These are phyloP conservation scores for Trichacis sp. DNA, from an alignment of 2,888 invertebrate genomes.

Conservation along the genomic window DNA sequence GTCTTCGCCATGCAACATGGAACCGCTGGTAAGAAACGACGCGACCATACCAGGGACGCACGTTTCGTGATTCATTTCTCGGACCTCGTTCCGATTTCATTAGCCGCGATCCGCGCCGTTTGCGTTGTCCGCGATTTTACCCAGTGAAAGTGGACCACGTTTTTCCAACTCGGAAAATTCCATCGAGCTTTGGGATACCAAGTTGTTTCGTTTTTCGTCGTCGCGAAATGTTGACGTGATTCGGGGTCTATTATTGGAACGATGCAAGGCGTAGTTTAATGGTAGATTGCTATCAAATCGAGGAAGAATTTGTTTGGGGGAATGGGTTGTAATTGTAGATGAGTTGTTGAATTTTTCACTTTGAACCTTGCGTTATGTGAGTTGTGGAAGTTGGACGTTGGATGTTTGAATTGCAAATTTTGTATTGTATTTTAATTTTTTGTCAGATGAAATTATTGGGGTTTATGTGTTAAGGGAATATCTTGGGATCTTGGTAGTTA, in stretches of 20 bases:
- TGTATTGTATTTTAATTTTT: not conserved
- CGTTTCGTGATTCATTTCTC: constrained; percentile 7
- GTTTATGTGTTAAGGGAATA: no score
- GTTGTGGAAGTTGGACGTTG: not conserved
- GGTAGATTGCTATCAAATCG: no score
- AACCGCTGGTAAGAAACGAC: constrained; percentile 32
- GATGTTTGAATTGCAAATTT: not conserved
- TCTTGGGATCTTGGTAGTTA: not conserved
- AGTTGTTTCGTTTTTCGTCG: no score
- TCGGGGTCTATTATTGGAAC: not conserved
- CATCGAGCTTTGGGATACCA: no score
- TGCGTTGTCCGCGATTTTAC: no score
- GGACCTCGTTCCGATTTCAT: constrained; percentile 1
- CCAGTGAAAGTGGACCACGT: no score
- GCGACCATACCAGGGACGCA: not conserved
- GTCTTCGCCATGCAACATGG: constrained; percentile 27
- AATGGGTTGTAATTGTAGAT: not conserved
- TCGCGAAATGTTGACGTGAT: no score
- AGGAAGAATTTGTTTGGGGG: no score
- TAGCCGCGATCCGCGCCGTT: not conserved
- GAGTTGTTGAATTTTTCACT: not conserved
- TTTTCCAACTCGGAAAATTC: no score
- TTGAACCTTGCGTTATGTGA: not conserved
- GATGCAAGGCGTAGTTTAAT: not conserved
- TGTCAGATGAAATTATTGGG: no score